phyloP scores from a whole-genome alignment of 2,888 invertebrate genomes.

The Clitarchus hookeri region DNA sequence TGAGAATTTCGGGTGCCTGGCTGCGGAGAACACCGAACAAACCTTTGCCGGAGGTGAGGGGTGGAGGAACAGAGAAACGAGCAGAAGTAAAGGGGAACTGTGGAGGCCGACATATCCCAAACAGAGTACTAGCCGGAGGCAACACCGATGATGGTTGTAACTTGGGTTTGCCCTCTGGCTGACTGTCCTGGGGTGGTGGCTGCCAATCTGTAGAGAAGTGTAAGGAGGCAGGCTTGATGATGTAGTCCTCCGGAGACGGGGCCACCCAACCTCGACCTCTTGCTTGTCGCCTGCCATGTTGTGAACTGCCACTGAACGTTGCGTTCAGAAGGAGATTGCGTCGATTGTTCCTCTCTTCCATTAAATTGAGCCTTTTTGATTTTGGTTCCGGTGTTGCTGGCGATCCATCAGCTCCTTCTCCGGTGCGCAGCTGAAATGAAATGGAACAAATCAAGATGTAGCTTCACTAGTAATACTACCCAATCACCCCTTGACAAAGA shows the following conservation, averaged over 20 bases:
- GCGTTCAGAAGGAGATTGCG: slow-evolving; percentile 16
- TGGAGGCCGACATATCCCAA: background rate
- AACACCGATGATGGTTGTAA: background rate
- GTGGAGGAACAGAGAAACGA: background rate
- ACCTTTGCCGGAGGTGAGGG: background rate
- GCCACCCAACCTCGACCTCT: slow-evolving; percentile 14
- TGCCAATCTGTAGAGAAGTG: background rate
- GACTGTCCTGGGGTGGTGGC: background rate
- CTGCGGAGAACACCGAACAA: background rate
- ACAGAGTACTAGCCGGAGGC: background rate
- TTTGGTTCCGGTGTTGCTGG: background rate
- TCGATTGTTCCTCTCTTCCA: slow-evolving; percentile 22
- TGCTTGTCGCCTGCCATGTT: background rate
- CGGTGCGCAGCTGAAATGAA: background rate
- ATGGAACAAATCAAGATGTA: too few species aligned
- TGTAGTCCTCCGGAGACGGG: background rate
- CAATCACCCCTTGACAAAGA: too few species aligned
- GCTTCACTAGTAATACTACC: too few species aligned
- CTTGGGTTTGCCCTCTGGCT: background rate
- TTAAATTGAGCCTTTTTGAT: background rate
- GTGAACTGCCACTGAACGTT: background rate
- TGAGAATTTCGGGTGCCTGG: background rate
- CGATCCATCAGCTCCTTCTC: background rate
- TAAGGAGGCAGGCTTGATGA: background rate
- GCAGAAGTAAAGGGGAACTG: background rate